Percentiles rank a stretch among this genome's conserved stretches.
phyloP scores from a whole-genome alignment of 2,888 invertebrate genomes.

The Drosophila setosimentum region DNA sequence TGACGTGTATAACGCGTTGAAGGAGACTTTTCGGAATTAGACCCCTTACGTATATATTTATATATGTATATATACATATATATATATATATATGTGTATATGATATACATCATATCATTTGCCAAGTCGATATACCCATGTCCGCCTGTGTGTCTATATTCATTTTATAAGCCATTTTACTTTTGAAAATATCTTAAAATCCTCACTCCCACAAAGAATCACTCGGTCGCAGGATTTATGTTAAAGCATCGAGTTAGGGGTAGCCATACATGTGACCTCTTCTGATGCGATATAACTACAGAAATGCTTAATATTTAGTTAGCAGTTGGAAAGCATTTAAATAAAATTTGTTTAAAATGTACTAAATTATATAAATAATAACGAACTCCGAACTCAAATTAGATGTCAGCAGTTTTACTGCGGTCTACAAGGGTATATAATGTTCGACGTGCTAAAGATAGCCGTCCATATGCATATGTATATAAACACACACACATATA shows the following conservation, averaged over 20 bases:
- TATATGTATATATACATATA: not conserved
- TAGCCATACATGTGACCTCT: not conserved
- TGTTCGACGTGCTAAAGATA: not conserved
- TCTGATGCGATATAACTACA: not conserved
- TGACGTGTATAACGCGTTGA: not conserved
- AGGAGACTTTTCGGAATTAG: not conserved
- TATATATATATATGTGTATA: not conserved
- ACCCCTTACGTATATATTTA: not conserved
- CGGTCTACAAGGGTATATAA: not conserved
- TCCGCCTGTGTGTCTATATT: not conserved
- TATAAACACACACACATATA: not conserved
- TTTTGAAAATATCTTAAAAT: too few species aligned
- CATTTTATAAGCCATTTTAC: too few species aligned
- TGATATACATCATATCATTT: not conserved
- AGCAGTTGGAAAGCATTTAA: not conserved
- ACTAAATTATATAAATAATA: not conserved
- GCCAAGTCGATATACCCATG: not conserved
- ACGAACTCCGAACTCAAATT: not conserved
- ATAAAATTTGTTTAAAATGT: not conserved
- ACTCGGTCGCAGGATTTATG: not conserved
- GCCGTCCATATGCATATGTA: slow-evolving; percentile 7
- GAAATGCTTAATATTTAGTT: not conserved
- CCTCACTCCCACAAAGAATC: not conserved
- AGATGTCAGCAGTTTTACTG: not conserved
- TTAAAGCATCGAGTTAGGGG: not conserved